Percentiles rank a stretch among this genome's conserved stretches.
Conservation (phyloP, 2,113 vertebrate species). For the Malaclemys terrapin region DNA sequence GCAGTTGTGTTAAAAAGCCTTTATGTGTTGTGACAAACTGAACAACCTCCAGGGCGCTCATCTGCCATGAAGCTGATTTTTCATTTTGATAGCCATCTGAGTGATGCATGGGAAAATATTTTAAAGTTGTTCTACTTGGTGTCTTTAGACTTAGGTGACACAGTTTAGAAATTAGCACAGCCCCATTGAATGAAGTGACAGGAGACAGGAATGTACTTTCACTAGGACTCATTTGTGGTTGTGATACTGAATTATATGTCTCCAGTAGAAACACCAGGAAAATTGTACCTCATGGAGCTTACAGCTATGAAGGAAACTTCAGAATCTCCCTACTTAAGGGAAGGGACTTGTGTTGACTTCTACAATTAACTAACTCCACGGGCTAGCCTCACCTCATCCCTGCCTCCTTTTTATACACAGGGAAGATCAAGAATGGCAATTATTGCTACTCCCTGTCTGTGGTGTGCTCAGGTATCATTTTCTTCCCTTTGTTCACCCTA, state of each 20-base stretch:
- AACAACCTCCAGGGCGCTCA: not conserved
- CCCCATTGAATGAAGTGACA: not conserved
- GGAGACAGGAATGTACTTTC: not conserved
- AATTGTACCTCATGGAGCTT: not conserved
- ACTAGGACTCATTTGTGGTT: not conserved
- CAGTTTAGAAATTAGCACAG: not conserved
- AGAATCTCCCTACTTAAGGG: not conserved
- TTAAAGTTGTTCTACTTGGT: not conserved
- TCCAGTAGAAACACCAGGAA: not conserved
- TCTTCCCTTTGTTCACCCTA: not conserved
- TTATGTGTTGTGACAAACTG: conserved; percentile 2
- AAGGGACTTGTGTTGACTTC: not conserved
- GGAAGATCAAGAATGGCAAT: not conserved
- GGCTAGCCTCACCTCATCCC: not conserved
- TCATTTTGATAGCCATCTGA: not conserved
- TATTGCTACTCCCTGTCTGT: not conserved
- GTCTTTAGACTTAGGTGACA: not conserved
- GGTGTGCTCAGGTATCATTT: not conserved
- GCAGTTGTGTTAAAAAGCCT: not conserved
- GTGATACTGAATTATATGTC: not conserved
- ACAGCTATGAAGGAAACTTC: not conserved
- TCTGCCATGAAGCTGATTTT: not conserved
- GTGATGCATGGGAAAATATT: not conserved
- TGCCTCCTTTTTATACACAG: not conserved
- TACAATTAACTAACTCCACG: not conserved